Percentiles rank a stretch among this genome's conserved stretches.
phyloP scores from a whole-genome alignment of 2,113 vertebrate species.

The Orientallactaga bullata region DNA sequence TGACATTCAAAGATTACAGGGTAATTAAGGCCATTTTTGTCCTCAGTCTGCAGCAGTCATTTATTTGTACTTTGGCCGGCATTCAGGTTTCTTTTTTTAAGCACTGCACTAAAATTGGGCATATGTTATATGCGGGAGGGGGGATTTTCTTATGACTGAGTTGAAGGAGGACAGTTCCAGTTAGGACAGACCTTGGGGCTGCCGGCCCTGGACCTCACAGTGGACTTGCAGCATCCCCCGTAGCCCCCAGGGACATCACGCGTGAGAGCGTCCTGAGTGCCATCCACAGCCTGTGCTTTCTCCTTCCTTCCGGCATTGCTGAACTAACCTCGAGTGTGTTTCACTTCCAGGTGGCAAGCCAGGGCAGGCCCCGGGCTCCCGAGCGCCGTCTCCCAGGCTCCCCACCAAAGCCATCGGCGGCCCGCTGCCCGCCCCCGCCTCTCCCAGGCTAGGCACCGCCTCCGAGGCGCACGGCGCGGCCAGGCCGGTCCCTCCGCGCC shows the following conservation, averaged over 20 bases:
- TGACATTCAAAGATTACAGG: neutral
- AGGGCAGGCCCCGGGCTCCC: constrained; percentile 84
- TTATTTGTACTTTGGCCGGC: neutral
- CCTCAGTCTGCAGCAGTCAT: neutral
- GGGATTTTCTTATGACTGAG: neutral
- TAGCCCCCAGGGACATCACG: accelerated
- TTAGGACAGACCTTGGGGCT: neutral
- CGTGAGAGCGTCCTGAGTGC: accelerated
- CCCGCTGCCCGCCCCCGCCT: constrained; percentile 76
- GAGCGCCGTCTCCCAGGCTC: constrained; percentile 82
- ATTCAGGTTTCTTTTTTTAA: neutral
- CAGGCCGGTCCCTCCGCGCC: constrained; percentile 70
- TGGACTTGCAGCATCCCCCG: accelerated
- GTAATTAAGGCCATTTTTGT: neutral
- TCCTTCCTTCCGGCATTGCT: constrained; percentile 69
- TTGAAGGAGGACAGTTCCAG: neutral
- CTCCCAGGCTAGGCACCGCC: constrained; percentile 73
- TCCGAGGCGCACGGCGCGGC: constrained; percentile 72
- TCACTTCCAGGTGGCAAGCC: constrained; percentile 85
- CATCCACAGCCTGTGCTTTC: accelerated
- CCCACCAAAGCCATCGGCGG: constrained; percentile 58
- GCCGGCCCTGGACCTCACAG: neutral
- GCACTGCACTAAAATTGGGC: neutral
- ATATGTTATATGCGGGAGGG: neutral
- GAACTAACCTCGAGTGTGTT: neutral